These are phyloP conservation scores for Urocynchramus pylzowi DNA, from an alignment of 2,113 vertebrate species.

Conservation along the genomic window DNA sequence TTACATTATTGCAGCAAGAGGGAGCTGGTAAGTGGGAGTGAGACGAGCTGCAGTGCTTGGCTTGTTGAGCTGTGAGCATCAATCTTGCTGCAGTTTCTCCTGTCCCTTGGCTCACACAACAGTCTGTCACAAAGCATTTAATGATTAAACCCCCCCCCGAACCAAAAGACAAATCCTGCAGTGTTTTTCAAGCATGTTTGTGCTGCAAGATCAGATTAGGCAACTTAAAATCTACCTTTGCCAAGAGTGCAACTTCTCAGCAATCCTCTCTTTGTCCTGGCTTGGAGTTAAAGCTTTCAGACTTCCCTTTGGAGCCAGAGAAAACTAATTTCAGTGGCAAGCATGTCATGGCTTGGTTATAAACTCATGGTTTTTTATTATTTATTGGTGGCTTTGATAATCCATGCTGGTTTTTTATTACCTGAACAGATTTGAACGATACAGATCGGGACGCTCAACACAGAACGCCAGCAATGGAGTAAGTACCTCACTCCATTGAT, in stretches of 20 bases:
- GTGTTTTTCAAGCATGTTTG: neutral
- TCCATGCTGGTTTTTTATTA: neutral
- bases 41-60: neutral
- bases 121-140: neutral
- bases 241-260: neutral
- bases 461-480: slow-evolving; percentile 92
- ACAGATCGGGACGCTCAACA: slow-evolving; percentile 82
- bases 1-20: slow-evolving; percentile 39
- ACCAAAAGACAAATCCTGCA: neutral
- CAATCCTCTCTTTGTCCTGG: neutral
- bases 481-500: slow-evolving; percentile 59
- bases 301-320: neutral
- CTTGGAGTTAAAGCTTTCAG: neutral
- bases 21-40: slow-evolving; percentile 39
- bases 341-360: neutral
- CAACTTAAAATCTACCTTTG: neutral
- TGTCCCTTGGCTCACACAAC: neutral
- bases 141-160: neutral
- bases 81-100: neutral
- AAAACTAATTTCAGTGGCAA: neutral
- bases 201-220: neutral
- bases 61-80: neutral
- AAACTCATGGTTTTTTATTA: neutral
- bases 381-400: neutral
- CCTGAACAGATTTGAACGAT: slow-evolving; percentile 86